A percentile compares a stretch with the other conserved stretches of the same genome.
These are phyloP conservation scores for Sebastes flavidus DNA, from an alignment of 2,797 vertebrate species.

Conservation along the genomic window DNA sequence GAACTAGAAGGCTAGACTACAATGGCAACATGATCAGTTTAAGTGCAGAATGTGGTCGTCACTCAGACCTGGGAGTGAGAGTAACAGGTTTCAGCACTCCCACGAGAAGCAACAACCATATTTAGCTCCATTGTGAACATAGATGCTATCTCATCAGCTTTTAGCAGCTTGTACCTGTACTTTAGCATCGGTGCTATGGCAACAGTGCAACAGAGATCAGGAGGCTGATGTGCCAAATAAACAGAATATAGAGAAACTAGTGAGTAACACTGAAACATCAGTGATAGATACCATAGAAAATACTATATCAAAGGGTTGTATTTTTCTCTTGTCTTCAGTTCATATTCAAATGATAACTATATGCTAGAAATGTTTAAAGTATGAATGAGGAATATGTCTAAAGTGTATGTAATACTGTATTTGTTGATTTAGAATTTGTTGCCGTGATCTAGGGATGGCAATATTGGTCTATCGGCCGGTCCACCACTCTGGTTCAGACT, in stretches of 20 bases:
- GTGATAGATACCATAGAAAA: not conserved
- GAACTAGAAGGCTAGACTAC: not conserved
- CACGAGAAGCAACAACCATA: not conserved
- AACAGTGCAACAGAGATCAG: slow-evolving; percentile 18
- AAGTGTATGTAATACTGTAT: not conserved
- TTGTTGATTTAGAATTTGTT: not conserved
- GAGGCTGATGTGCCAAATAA: not conserved
- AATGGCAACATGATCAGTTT: not conserved
- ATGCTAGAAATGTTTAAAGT: not conserved
- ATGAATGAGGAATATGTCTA: not conserved
- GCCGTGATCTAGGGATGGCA: not conserved
- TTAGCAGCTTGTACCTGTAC: not conserved
- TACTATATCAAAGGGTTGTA: not conserved
- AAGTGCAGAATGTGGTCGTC: not conserved
- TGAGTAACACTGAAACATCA: not conserved
- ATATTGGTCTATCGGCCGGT: not conserved
- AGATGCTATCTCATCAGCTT: not conserved
- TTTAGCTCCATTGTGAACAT: not conserved
- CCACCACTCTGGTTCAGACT: not conserved
- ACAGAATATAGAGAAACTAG: not conserved
- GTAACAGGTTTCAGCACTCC: not conserved
- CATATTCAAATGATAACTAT: not conserved
- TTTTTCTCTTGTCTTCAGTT: not conserved
- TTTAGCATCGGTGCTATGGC: slow-evolving; percentile 20
- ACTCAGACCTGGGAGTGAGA: not conserved